Conservation (phyloP, 2,797 vertebrate genomes). For the Ficedula albicollis region DNA sequence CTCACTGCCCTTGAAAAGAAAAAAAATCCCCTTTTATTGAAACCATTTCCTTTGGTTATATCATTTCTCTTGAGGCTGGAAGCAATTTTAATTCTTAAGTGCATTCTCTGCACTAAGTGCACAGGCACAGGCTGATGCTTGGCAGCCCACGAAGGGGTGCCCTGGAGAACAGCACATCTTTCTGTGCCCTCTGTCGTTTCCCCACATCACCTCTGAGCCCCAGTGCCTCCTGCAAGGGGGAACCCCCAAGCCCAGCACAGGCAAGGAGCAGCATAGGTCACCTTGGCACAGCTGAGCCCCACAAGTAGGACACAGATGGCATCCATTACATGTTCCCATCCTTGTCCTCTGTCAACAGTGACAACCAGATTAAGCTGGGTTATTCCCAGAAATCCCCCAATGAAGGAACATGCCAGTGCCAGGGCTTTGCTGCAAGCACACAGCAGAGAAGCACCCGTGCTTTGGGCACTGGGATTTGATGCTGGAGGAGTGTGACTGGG, state of each 20-base stretch:
- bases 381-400: not conserved
- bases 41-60: constrained; percentile 65
- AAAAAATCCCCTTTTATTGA: constrained; percentile 42
- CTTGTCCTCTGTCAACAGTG: not conserved
- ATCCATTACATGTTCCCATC: constrained; percentile 19
- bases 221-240: not conserved
- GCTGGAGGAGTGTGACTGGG: not conserved
- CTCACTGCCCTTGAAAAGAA: not conserved
- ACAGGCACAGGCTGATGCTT: not conserved
- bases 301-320: constrained; percentile 46
- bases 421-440: not conserved
- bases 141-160: not conserved
- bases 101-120: not conserved
- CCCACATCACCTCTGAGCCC: not conserved
- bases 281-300: not conserved
- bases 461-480: not conserved
- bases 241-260: rapidly evolving
- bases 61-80: constrained; percentile 38
- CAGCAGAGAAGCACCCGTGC: rapidly evolving
- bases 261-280: not conserved
- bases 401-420: not conserved
- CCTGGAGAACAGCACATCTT: not conserved
- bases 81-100: constrained; percentile 14
- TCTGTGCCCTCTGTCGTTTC: not conserved
- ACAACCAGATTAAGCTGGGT: not conserved